phyloP scores from a whole-genome alignment of 1,140 invertebrate species.

The Contarinia nasturtii region DNA sequence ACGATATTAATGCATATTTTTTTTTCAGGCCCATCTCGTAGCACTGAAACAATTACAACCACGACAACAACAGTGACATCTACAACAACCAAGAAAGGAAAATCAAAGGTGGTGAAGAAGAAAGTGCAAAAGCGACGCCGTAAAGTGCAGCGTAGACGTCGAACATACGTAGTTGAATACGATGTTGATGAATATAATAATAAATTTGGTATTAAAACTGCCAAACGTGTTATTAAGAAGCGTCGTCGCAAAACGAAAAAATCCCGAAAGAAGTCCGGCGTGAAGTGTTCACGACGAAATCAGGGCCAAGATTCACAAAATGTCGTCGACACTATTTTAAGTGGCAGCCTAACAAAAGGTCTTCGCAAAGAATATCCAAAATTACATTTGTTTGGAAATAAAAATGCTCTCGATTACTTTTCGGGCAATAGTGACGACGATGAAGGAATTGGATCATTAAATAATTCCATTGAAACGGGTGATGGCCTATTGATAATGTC shows the following conservation, averaged over 20 bases:
- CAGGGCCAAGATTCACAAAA: neutral
- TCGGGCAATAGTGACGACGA: constrained; percentile 17
- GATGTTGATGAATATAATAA: constrained; percentile 29
- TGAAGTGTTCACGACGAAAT: neutral
- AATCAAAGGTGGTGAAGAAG: constrained; percentile 12
- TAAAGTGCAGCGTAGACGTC: constrained; percentile 16
- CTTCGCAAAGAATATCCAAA: constrained; percentile 5
- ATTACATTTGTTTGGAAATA: constrained; percentile 36
- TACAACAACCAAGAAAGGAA: constrained; percentile 7
- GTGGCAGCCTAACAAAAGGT: neutral
- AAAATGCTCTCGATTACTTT: constrained; percentile 42
- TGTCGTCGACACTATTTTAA: too few relatives aligned
- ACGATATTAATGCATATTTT: neutral
- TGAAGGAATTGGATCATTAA: constrained; percentile 3
- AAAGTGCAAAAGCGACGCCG: constrained; percentile 5
- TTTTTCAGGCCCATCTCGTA: constrained; percentile 5
- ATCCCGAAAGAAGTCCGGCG: neutral
- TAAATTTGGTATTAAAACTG: constrained; percentile 31
- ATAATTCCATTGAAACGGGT: constrained; percentile 4
- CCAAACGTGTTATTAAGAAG: constrained; percentile 22
- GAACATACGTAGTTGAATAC: constrained; percentile 31
- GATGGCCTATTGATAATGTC: constrained; percentile 6
- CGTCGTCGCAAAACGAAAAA: constrained; percentile 20
- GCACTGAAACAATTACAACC: constrained; percentile 6
- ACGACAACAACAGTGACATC: constrained; percentile 10